These are phyloP conservation scores for Alethe diademata DNA, from an alignment of 2,113 vertebrate genomes.

Conservation along the genomic window DNA sequence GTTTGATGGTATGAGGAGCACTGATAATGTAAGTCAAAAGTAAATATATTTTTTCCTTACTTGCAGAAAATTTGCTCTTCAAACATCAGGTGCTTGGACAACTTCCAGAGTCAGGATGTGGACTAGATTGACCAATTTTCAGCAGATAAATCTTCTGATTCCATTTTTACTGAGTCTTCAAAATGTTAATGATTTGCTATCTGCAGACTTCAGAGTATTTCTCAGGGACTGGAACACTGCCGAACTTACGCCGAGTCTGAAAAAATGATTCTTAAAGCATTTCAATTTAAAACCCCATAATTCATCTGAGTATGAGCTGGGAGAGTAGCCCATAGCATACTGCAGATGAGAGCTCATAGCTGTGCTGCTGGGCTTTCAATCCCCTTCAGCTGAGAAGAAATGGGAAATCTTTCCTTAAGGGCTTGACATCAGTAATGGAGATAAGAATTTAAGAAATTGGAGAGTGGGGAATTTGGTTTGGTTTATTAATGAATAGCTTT, in stretches of 20 bases:
- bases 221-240: constrained; percentile 13
- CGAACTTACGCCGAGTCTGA: neutral
- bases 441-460: neutral
- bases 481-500: neutral
- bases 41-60: neutral
- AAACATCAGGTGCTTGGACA: constrained; percentile 45
- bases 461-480: neutral
- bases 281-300: constrained; percentile 7
- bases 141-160: constrained; percentile 22
- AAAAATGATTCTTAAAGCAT: constrained; percentile 1
- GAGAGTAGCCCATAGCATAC: neutral
- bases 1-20: neutral
- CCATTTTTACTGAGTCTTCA: constrained; percentile 44
- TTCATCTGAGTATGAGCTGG: neutral
- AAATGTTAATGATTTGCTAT: constrained; percentile 45
- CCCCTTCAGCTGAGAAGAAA: neutral
- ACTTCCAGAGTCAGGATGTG: constrained; percentile 36
- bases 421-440: neutral
- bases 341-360: neutral
- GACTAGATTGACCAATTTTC: constrained; percentile 36
- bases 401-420: neutral
- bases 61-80: constrained; percentile 38
- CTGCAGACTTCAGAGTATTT: constrained; percentile 10
- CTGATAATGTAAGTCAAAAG: neutral
- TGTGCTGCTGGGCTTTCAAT: neutral